Base-by-base conservation (phyloP, 2,888 invertebrate species). In the Torymus texanus region DNA sequence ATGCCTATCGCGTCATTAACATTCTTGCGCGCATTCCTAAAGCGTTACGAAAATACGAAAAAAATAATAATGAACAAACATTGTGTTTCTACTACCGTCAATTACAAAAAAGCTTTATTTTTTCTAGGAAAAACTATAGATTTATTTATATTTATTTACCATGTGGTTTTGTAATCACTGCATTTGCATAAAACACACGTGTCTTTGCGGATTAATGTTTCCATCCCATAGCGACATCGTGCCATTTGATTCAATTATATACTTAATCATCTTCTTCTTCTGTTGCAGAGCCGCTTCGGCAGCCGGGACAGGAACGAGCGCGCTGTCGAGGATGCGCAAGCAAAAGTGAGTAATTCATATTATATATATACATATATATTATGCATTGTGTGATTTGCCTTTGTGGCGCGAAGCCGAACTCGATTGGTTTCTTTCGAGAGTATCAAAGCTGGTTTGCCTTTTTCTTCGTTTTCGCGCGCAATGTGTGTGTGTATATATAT, bases 261-360 rank as follows among this genome's bases (percentile, higher is more conserved):
- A 41, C 41, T 72, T 61, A 21, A 10, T 61, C 73, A 14, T 58
- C 73, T 74, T 76, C 75, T 10, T 71, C 73, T 53, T 82, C 21
- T 65, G 63, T 41, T 41, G 74, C 85, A 88, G 88, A 87, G 86
- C 72, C 86, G 85, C 67, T 86, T 88, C 81, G 68, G 79, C 21
- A 83, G 84, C 29, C 81, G 70, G 84, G 84, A 67, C 84, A 84
- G 51, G 85, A 78, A 79, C 63, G 53, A 84, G 29, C 76, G 78
- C 71, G 41, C 62, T 14, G 14, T 75, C 65, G 86, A 87, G 68
- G 87, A 87, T 80, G 83, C 81, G 63, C 85, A 84, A 61, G 81
- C 76, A 51, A 87, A 86, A 85, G 88, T 88, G 84, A 88, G 88
- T 88, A 51, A 65, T 50, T 41, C 41, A 41, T 41, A 41, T 41